Evolutionary conservation across 2,113 vertebrate genomes (phyloP).

Genomic region (Cyanistes caeruleus): DNA sequence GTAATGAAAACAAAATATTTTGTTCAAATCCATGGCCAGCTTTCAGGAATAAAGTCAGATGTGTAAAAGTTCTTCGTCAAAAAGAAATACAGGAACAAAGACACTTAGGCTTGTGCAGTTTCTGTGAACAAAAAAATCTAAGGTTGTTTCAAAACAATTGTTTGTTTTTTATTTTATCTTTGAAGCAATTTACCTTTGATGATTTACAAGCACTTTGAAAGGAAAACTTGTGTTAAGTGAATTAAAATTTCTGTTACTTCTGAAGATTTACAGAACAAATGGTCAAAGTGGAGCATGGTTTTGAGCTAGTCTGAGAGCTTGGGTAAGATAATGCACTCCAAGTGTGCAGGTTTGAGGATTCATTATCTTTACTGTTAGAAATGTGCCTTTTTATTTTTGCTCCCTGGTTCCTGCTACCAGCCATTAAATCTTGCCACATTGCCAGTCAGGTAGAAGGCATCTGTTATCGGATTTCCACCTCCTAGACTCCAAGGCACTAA

Average conservation of each 20-base stretch:
- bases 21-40: not conserved
- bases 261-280: not conserved
- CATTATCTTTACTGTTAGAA: not conserved
- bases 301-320: not conserved
- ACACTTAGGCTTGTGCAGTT: not conserved
- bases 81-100: not conserved
- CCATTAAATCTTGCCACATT: not conserved
- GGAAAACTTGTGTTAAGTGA: not conserved
- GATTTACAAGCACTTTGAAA: not conserved
- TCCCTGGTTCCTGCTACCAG: not conserved
- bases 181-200: not conserved
- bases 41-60: not conserved
- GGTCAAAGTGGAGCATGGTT: not conserved
- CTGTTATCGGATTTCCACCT: not conserved
- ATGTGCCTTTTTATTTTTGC: not conserved
- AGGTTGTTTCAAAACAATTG: not conserved
- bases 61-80: not conserved
- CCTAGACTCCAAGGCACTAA: not conserved
- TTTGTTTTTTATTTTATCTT: not conserved
- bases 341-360: not conserved
- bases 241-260: not conserved
- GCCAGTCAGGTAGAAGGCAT: not conserved
- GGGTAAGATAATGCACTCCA: not conserved
- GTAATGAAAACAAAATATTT: not conserved
- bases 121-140: not conserved